A percentile compares a stretch with the other conserved stretches of the same genome.
phyloP scores from a whole-genome alignment of 2,797 vertebrate species.

The Eptatretus atami region DNA sequence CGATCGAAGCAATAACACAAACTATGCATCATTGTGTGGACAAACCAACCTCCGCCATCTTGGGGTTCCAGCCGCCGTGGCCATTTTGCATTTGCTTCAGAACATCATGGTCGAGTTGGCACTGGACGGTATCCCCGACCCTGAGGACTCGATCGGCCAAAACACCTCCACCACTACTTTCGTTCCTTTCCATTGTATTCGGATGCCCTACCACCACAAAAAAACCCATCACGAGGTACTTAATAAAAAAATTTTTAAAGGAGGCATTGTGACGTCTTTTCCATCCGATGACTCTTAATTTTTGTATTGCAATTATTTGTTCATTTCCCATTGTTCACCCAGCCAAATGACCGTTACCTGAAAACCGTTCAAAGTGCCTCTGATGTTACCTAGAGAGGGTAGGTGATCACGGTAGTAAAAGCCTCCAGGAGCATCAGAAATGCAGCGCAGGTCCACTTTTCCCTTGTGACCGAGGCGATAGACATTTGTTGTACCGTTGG shows the following conservation, averaged over 20 bases:
- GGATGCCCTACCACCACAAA: no score
- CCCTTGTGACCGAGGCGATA: conserved; percentile 4
- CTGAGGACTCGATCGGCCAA: background rate
- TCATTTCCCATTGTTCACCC: no score
- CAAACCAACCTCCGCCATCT: conserved; percentile 2
- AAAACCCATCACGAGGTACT: no score
- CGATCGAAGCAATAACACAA: no score
- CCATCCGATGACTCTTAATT: no score
- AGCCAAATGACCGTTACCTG: no score
- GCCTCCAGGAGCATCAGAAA: background rate
- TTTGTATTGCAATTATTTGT: no score
- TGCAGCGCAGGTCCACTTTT: conserved; percentile 1
- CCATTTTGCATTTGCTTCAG: conserved; percentile 1
- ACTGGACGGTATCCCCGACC: background rate
- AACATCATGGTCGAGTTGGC: background rate
- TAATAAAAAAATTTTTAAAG: no score
- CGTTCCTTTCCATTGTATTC: no score
- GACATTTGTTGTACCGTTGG: background rate
- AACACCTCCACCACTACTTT: background rate
- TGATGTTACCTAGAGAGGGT: background rate
- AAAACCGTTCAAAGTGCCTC: no score
- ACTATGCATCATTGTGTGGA: no score
- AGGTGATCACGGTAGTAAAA: conserved; percentile 3
- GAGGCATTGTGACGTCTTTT: no score
- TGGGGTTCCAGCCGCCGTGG: conserved; percentile 4